Evolutionary conservation across 2,113 vertebrate genomes (phyloP).

Genomic region (Toxostoma redivivum): DNA sequence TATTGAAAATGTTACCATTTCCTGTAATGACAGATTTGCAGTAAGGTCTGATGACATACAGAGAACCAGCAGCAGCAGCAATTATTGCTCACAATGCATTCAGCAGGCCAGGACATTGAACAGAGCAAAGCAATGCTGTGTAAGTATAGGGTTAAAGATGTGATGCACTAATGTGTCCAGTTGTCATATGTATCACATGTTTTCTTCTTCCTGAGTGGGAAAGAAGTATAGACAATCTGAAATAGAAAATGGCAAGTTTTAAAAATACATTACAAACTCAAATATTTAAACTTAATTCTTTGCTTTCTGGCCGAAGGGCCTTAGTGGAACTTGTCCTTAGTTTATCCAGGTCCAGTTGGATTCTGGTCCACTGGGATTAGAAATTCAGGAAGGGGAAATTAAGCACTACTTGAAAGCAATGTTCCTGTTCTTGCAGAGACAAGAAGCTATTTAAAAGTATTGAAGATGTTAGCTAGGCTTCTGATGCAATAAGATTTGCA

Average conservation of each 20-base stretch:
- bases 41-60: not conserved
- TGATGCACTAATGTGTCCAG: no score
- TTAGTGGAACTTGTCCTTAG: not conserved
- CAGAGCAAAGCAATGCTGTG: not conserved
- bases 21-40: not conserved
- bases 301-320: not conserved
- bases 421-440: not conserved
- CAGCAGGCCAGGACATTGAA: not conserved
- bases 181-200: fast-evolving
- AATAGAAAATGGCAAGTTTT: not conserved
- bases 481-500: not conserved
- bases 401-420: not conserved
- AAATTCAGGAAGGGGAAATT: not conserved
- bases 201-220: not conserved
- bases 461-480: not conserved
- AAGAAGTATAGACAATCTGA: not conserved
- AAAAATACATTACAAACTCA: not conserved
- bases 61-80: not conserved
- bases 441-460: not conserved
- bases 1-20: not conserved
- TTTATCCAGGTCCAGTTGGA: not conserved
- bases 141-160: not conserved
- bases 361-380: not conserved
- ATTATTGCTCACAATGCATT: not conserved
- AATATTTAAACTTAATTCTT: not conserved